Evolutionary conservation across 2,113 vertebrate species (phyloP).

Genomic region (Phainopepla nitens): DNA sequence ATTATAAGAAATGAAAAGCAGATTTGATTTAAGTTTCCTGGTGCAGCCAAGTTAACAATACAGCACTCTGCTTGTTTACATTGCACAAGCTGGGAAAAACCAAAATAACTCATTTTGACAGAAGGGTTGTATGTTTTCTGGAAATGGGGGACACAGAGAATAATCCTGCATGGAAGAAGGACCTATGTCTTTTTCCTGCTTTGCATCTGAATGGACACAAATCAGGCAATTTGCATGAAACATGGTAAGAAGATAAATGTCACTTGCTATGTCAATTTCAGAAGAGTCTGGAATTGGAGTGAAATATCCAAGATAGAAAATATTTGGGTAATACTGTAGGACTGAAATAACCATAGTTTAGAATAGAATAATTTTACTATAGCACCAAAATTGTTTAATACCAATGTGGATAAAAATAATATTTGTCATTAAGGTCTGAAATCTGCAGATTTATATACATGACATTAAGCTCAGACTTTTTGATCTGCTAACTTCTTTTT

Average conservation of each 20-base stretch:
- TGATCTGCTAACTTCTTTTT: not conserved
- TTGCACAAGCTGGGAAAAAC: not conserved
- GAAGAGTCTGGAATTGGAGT: not conserved
- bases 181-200: not conserved
- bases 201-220: not conserved
- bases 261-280: not conserved
- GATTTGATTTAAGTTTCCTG: not conserved
- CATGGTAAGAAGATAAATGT: not conserved
- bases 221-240: not conserved
- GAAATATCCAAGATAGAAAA: not conserved
- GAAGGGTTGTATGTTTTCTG: not conserved
- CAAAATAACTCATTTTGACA: not conserved
- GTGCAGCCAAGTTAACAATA: not conserved
- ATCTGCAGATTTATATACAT: not conserved
- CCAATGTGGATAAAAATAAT: not conserved
- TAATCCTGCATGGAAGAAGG: not conserved
- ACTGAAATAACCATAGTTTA: not conserved
- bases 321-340: not conserved
- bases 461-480: not conserved
- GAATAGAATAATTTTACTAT: not conserved
- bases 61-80: not conserved
- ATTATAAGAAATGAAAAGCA: not conserved
- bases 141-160: not conserved
- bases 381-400: not conserved
- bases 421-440: not conserved